Base-by-base conservation (phyloP, 2,888 invertebrate species). In the Philonicus albiceps region DNA sequence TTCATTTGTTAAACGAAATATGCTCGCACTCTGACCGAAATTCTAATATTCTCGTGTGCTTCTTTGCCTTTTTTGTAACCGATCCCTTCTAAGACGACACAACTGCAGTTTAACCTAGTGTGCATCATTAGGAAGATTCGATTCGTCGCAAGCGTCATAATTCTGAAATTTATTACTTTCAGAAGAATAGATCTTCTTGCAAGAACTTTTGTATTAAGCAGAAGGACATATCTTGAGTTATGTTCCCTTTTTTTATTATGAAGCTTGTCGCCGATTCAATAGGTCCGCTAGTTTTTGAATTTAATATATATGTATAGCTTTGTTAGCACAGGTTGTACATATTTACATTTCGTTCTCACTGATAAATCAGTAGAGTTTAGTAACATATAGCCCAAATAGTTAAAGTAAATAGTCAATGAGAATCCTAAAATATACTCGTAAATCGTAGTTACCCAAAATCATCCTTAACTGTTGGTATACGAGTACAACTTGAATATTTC, bases 71-170 rank as follows among this genome's bases (percentile, higher is more conserved):
- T 43, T 78, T 30, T 43, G 27, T 78, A 53, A 43, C 16, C 11
- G 64, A 19, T 19, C 49, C 64, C 22, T 64, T 64, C 11, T 27
- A 27, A 64, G 22, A 27, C 27, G 13, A 11, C 2, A 22, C 22
- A 64, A 64, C 11, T 78, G 49, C 40, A 78, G 30, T 27, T 78
- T 27, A 40, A 49, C 78, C 30, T 6, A 78, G 19, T 19, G 40
- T 16, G 22, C 43, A 78, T 13, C 4, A 78, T 78, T 31, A 49
- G 30, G 30, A 19, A 30, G 6, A 64, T 64, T 34, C 64, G 53
- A 88, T 88, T 88, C 87, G 88, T 87, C 87, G 87, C 88, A 87
- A 75, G 55, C 87, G 87, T 88, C 88, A 88, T 88, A 88, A 88
- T 88, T 88, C 76, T 22, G 81, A 49, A 88, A 88, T 88, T 88